Evolutionary conservation across 2,797 vertebrate genomes (phyloP).

Genomic region (Myotis vivesi): DNA sequence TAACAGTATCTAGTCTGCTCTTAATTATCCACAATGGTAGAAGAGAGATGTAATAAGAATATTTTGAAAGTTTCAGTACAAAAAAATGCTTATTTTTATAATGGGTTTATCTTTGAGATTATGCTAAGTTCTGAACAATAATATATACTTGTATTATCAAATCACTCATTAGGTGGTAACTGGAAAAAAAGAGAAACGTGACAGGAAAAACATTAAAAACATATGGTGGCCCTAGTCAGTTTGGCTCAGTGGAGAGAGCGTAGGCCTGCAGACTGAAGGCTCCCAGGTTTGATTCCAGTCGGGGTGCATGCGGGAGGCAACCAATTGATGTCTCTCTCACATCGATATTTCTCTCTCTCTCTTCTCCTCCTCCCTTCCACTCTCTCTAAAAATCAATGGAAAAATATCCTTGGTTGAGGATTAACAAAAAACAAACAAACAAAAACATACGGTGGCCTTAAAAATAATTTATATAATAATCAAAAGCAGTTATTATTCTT

Average conservation of each 20-base stretch:
- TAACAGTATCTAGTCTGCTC: not conserved
- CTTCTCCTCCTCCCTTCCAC: not conserved
- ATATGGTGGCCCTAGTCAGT: not conserved
- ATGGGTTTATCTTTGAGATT: not conserved
- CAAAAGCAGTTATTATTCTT: not conserved
- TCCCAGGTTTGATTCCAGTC: not conserved
- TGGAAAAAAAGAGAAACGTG: not conserved
- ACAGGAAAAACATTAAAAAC: not conserved
- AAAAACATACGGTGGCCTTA: not conserved
- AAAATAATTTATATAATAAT: not conserved
- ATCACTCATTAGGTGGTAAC: not conserved
- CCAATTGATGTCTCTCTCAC: not conserved
- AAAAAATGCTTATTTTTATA: slow-evolving; percentile 26
- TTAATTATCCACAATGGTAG: not conserved
- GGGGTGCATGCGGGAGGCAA: not conserved
- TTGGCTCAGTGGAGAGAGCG: not conserved
- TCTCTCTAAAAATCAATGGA: not conserved
- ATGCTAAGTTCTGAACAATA: not conserved
- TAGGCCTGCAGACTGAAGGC: too few relatives aligned
- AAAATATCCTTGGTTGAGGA: not conserved
- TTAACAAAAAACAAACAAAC: not conserved
- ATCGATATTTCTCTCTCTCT: not conserved
- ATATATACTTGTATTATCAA: not conserved
- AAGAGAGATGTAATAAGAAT: not conserved
- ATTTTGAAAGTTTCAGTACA: slow-evolving; percentile 24